Evolutionary conservation across 2,888 invertebrate species (phyloP).

Genomic region (Rhagophthalmus giganteus): DNA sequence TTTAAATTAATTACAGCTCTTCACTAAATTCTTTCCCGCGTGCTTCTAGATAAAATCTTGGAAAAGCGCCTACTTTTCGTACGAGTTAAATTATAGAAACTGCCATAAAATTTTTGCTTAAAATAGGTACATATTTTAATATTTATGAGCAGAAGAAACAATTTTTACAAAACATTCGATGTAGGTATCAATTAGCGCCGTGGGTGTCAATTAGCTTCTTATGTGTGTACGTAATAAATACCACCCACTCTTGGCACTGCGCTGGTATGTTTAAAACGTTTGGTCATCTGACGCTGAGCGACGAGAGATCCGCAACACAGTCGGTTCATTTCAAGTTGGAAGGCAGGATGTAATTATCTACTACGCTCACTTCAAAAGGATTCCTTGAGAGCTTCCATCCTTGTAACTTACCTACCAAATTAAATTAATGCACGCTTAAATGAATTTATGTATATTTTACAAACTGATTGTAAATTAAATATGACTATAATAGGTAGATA

Average conservation of each 20-base stretch:
- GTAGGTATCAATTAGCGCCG: conserved; percentile 31
- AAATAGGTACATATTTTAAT: no score
- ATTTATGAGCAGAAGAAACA: no score
- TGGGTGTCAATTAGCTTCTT: conserved; percentile 34
- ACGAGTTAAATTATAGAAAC: no score
- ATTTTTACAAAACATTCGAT: conserved; percentile 13
- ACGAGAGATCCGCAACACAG: conserved; percentile 38
- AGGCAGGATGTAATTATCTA: conserved; percentile 46
- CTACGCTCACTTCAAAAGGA: conserved; percentile 40
- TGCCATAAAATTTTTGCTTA: no score
- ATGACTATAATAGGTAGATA: no score
- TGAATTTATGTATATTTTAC: no score
- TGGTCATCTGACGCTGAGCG: conserved; percentile 34
- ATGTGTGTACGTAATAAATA: conserved; percentile 31
- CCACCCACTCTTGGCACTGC: conserved; percentile 26
- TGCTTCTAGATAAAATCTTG: conserved; percentile 27
- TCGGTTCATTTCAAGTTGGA: conserved; percentile 42
- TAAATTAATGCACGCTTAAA: no score
- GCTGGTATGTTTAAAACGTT: conserved; percentile 21
- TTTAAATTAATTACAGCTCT: conserved; percentile 29
- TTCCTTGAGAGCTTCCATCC: conserved; percentile 32
- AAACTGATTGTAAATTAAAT: no score
- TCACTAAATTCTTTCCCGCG: conserved; percentile 23
- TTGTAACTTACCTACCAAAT: conserved; percentile 30
- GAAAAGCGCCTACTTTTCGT: conserved; percentile 16